Percentiles rank a stretch among this genome's conserved stretches.
These are phyloP conservation scores for Cyclophora punctaria DNA, from an alignment of 2,888 invertebrate genomes.

Conservation along the genomic window DNA sequence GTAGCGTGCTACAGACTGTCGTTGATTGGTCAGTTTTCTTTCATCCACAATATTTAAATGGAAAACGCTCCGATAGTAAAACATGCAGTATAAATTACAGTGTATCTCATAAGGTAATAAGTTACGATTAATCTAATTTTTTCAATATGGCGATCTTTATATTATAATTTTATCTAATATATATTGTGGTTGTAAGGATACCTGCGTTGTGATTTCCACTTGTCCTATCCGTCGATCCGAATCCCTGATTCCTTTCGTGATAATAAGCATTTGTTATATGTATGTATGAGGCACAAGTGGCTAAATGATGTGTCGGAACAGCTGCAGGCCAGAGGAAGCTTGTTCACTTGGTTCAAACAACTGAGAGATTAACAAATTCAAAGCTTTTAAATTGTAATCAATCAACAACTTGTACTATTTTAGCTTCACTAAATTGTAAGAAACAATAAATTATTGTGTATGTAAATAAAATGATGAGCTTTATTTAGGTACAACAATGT, in stretches of 20 bases:
- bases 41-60: constrained; percentile 72
- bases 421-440: constrained; percentile 76
- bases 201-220: constrained; percentile 73
- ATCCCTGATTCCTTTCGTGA: constrained; percentile 47
- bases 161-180: constrained; percentile 79
- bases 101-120: constrained; percentile 74
- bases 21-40: constrained; percentile 70
- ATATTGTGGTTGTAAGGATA: constrained; percentile 83
- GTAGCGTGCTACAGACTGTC: constrained; percentile 70
- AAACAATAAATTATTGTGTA: constrained; percentile 76
- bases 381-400: constrained; percentile 71
- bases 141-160: constrained; percentile 77
- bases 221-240: constrained; percentile 50
- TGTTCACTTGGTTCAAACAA: constrained; percentile 55
- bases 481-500: constrained; percentile 58
- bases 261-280: constrained; percentile 18
- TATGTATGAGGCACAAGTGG: constrained; percentile 43
- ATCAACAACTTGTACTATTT: constrained; percentile 67
- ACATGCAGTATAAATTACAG: constrained; percentile 72
- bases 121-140: constrained; percentile 74
- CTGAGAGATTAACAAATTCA: constrained; percentile 59
- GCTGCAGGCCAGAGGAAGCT: constrained; percentile 56
- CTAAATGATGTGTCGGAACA: constrained; percentile 55
- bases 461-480: constrained; percentile 70
- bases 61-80: constrained; percentile 67